Conservation (phyloP, 1,140 invertebrate genomes). For the Bombus huntii region DNA sequence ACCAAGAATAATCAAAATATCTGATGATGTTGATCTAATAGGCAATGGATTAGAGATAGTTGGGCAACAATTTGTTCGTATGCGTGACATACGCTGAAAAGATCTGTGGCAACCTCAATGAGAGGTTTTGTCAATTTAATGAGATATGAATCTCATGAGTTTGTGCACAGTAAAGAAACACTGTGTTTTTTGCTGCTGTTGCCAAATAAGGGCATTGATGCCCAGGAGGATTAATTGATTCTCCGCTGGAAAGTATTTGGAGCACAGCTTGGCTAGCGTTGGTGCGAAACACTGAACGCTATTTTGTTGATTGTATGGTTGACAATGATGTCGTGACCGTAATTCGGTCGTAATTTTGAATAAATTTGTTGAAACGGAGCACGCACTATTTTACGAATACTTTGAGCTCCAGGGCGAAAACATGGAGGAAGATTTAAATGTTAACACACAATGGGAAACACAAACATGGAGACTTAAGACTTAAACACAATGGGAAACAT, state of each 20-base stretch:
- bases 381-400: conserved; percentile 50
- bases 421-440: conserved; percentile 30
- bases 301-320: conserved; percentile 62
- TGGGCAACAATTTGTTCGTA: conserved; percentile 76
- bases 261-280: conserved; percentile 74
- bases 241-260: conserved; percentile 60
- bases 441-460: conserved; percentile 41
- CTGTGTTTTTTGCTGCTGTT: conserved; percentile 76
- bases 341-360: conserved; percentile 31
- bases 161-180: conserved; percentile 73
- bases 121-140: conserved; percentile 62
- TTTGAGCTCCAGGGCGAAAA: conserved; percentile 27
- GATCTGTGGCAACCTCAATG: conserved; percentile 46
- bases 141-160: conserved; percentile 82
- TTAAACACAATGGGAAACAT: conserved; percentile 57
- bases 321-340: conserved; percentile 35
- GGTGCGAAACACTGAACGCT: conserved; percentile 74
- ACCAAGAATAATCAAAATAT: conserved; percentile 73
- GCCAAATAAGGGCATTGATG: conserved; percentile 57
- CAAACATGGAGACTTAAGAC: conserved; percentile 53
- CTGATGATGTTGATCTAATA: conserved; percentile 69
- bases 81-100: conserved; percentile 80
- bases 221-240: conserved; percentile 28
- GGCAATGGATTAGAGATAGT: conserved; percentile 69
- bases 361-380: conserved; percentile 61